Evolutionary conservation across 2,113 vertebrate species (phyloP).

Genomic region (Jaculus jaculus): DNA sequence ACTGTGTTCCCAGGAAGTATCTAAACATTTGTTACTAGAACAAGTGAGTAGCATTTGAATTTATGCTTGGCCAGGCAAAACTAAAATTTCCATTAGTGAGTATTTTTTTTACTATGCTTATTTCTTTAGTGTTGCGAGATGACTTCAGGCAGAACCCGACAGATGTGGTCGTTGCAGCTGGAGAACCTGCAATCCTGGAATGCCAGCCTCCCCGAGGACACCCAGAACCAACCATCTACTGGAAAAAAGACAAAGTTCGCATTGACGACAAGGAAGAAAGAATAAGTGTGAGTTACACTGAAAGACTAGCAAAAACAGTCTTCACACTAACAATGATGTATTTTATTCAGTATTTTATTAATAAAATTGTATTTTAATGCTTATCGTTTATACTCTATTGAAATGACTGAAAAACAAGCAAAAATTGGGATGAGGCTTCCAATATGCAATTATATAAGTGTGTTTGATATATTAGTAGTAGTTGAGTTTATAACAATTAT

Average conservation of each 20-base stretch:
- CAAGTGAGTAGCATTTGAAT: not conserved
- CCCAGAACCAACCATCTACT: constrained; percentile 98
- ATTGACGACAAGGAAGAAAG: constrained; percentile 97
- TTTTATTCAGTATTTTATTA: not conserved
- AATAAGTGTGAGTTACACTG: constrained; percentile 90
- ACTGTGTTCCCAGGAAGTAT: not conserved
- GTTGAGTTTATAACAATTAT: no score
- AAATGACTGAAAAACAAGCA: not conserved
- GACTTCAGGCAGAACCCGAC: constrained; percentile 99
- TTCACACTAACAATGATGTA: not conserved
- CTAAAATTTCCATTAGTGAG: not conserved
- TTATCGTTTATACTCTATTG: not conserved
- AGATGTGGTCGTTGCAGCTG: constrained; percentile 96
- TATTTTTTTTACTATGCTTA: not conserved
- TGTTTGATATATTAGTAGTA: not conserved
- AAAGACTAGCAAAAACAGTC: accelerated
- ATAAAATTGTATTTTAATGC: not conserved
- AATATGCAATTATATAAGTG: not conserved
- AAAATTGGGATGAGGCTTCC: not conserved
- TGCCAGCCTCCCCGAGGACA: constrained; percentile 97
- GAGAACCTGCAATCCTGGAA: constrained; percentile 97
- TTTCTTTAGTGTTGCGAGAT: constrained; percentile 92
- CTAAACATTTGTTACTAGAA: not conserved
- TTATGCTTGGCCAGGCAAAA: not conserved
- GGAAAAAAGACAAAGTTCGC: constrained; percentile 98